Conservation (phyloP, 2,888 invertebrate species). For the Phoenoteleia sp. region DNA sequence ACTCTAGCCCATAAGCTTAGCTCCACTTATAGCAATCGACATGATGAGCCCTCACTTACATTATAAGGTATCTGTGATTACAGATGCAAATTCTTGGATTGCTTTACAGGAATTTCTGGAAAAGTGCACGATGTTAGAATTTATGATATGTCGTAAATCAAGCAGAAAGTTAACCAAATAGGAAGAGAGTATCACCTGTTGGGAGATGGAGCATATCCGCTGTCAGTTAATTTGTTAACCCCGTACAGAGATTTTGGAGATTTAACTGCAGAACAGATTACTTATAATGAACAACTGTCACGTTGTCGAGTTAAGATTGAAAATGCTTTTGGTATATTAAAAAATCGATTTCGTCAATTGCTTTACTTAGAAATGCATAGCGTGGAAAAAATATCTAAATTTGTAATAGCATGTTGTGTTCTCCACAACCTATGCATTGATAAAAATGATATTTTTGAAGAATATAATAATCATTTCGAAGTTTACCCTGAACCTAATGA, state of each 20-base stretch:
- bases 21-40: background rate
- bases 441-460: background rate
- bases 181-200: background rate
- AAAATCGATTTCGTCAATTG: background rate
- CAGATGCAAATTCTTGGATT: background rate
- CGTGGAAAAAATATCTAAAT: conserved; percentile 14
- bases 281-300: background rate
- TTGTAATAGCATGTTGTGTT: conserved; percentile 30
- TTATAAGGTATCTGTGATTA: conserved; percentile 11
- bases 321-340: background rate
- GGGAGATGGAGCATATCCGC: background rate
- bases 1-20: background rate
- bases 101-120: background rate
- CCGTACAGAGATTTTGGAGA: background rate
- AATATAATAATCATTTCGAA: background rate
- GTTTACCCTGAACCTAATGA: background rate
- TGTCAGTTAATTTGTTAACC: conserved; percentile 1
- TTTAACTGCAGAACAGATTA: background rate
- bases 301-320: no score
- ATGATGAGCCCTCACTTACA: background rate
- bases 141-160: conserved; percentile 3
- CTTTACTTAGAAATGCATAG: background rate
- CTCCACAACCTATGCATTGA: conserved; percentile 16
- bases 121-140: conserved; percentile 3
- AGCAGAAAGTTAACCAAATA: background rate